Percentiles rank a stretch among this genome's conserved stretches.
Conservation (phyloP, 1,140 invertebrate species). For the Drosophila murphyi region DNA sequence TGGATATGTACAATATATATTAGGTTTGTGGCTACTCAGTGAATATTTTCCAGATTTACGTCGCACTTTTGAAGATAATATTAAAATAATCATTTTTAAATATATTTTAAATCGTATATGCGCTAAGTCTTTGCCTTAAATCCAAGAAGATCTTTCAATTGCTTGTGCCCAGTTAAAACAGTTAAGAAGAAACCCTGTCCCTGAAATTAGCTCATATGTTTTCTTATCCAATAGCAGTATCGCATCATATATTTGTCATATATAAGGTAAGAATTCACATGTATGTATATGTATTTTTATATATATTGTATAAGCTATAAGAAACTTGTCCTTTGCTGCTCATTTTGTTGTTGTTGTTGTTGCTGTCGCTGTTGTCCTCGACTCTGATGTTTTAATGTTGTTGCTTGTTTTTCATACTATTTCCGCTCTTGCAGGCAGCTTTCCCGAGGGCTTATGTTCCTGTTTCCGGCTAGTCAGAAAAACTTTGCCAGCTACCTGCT, state of each 20-base stretch:
- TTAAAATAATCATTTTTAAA: too few relatives aligned
- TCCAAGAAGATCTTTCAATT: too few relatives aligned
- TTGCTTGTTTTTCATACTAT: constrained; percentile 41
- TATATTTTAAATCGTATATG: too few relatives aligned
- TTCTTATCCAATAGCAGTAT: too few relatives aligned
- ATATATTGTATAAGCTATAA: neutral
- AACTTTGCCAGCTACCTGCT: constrained; percentile 48
- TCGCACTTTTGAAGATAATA: too few relatives aligned
- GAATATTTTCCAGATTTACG: neutral
- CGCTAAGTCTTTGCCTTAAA: too few relatives aligned
- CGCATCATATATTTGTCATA: neutral
- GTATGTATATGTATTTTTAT: neutral
- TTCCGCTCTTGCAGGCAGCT: constrained; percentile 34
- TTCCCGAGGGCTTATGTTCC: constrained; percentile 36
- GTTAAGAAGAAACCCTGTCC: too few relatives aligned
- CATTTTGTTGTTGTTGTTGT: neutral
- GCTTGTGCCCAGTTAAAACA: too few relatives aligned
- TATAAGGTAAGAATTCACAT: neutral
- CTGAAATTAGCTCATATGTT: too few relatives aligned
- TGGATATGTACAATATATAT: neutral
- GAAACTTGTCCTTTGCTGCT: neutral
- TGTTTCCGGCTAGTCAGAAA: constrained; percentile 43
- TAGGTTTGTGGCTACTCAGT: neutral
- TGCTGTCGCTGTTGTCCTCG: neutral
- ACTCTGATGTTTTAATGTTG: neutral